Conservation (phyloP, 2,888 invertebrate genomes). For the Drosophila neonasuta region DNA sequence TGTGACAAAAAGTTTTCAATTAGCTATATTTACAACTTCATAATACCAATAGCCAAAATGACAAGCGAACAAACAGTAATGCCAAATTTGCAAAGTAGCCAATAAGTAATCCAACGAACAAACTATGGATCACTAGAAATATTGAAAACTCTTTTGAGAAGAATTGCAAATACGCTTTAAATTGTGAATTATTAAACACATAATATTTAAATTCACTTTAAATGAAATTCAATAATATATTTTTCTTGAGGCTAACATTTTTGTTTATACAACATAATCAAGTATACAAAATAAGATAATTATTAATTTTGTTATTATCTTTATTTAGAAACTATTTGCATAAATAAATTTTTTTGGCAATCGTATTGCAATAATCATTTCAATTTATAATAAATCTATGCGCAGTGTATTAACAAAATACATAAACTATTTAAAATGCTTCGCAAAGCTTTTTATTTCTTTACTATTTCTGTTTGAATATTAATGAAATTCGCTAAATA, state of each 20-base stretch:
- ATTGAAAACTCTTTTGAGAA: neutral
- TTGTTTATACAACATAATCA: neutral
- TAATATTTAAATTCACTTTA: neutral
- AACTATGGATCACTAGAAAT: conserved; percentile 26
- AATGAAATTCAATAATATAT: neutral
- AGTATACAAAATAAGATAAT: neutral
- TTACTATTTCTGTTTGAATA: neutral
- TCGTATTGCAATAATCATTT: neutral
- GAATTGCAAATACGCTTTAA: conserved; percentile 10
- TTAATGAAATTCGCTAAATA: neutral
- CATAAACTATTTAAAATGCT: neutral
- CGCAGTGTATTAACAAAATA: neutral
- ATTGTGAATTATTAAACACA: neutral
- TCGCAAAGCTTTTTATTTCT: no score
- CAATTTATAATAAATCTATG: neutral
- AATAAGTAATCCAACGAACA: conserved; percentile 60
- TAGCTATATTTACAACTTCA: conserved; percentile 75
- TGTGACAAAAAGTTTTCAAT: conserved; percentile 72
- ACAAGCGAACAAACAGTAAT: conserved; percentile 57
- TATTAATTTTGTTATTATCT: neutral
- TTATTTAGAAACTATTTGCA: neutral
- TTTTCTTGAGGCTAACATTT: neutral
- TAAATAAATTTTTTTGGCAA: neutral
- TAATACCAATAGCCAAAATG: conserved; percentile 46
- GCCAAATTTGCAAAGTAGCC: conserved; percentile 65